These are phyloP conservation scores for Sarcophaga carnaria DNA, from an alignment of 2,888 invertebrate genomes.

Conservation along the genomic window DNA sequence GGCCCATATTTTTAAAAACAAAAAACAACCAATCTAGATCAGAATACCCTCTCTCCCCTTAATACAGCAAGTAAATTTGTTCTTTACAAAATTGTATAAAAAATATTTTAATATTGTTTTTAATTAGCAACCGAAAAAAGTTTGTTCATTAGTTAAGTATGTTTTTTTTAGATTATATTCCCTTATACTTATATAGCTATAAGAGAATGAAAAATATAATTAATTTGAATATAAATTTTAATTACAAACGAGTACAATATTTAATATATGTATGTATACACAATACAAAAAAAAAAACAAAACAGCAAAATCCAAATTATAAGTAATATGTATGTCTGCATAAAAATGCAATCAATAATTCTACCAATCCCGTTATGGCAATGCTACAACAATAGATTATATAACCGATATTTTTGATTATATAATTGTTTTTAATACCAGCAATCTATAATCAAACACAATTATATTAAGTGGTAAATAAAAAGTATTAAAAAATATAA, in stretches of 20 bases:
- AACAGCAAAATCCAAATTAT: background rate
- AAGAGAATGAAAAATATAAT: background rate
- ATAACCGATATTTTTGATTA: background rate
- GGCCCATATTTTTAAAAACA: too few species aligned
- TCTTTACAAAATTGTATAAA: background rate
- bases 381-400: background rate
- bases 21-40: too few species aligned
- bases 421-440: constrained; percentile 5
- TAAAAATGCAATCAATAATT: background rate
- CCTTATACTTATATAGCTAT: background rate
- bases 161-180: too few species aligned
- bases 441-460: constrained; percentile 38
- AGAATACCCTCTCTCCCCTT: too few species aligned
- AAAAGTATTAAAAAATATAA: constrained; percentile 34
- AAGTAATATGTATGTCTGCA: background rate
- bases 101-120: background rate
- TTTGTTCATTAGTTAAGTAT: too few species aligned
- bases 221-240: background rate
- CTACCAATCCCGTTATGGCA: background rate
- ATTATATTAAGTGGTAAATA: constrained; percentile 26
- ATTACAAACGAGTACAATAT: background rate
- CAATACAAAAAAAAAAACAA: background rate
- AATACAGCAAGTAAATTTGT: too few species aligned
- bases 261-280: background rate
- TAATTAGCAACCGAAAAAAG: too few species aligned